Evolutionary conservation across 2,888 invertebrate genomes (phyloP).

Genomic region (Anthrax anthrax): DNA sequence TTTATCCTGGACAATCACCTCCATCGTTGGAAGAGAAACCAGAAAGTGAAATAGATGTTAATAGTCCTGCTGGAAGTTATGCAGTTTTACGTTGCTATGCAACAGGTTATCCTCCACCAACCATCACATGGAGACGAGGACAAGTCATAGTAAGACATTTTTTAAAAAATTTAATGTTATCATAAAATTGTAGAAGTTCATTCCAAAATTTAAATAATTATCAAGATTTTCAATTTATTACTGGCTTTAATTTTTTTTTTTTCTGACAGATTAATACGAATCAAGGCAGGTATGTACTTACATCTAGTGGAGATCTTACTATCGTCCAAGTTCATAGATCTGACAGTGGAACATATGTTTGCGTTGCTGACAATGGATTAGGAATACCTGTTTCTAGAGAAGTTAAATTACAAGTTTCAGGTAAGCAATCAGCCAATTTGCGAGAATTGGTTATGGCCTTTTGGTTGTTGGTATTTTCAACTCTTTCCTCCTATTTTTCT

Average conservation of each 20-base stretch:
- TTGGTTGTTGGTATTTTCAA: not conserved
- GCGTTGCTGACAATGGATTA: constrained; percentile 66
- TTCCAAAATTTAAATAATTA: too few relatives aligned
- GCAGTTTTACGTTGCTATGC: constrained; percentile 62
- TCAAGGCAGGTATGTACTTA: constrained; percentile 54
- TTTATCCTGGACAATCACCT: constrained; percentile 24
- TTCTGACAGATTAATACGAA: constrained; percentile 65
- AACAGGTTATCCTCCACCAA: constrained; percentile 62
- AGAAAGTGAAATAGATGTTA: constrained; percentile 43
- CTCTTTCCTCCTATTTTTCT: not conserved
- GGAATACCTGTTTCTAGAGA: constrained; percentile 53
- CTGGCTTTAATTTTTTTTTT: too few relatives aligned
- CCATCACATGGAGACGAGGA: constrained; percentile 61
- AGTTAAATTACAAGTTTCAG: constrained; percentile 55
- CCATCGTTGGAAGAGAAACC: constrained; percentile 37
- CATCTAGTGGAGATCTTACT: constrained; percentile 61
- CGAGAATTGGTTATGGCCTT: constrained; percentile 1
- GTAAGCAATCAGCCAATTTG: constrained; percentile 39
- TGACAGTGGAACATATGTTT: constrained; percentile 76
- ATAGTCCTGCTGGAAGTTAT: constrained; percentile 55
- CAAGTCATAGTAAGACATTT: constrained; percentile 45
- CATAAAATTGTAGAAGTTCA: too few relatives aligned
- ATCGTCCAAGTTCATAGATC: constrained; percentile 65
- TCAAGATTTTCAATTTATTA: not conserved
- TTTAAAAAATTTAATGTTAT: too few relatives aligned